These are phyloP conservation scores for Echinarachnius parma DNA, from an alignment of 53 echinoderm and acorn worm genomes.

Conservation along the genomic window DNA sequence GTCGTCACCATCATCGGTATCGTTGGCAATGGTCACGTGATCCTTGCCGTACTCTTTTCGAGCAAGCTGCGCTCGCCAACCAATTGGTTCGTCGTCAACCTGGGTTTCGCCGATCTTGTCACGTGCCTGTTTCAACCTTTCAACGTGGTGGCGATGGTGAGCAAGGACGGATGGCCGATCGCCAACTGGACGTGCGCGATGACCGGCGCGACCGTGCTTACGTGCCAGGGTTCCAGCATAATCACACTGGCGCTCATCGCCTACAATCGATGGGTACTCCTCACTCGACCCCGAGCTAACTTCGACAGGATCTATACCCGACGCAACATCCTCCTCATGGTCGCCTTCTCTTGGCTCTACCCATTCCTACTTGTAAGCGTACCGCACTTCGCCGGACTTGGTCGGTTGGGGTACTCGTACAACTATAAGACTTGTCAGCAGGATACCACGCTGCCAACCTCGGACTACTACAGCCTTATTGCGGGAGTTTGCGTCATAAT, in stretches of 20 bases:
- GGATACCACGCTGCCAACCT: conserved; percentile 22
- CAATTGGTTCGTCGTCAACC: conserved; percentile 66
- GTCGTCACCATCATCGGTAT: conserved; percentile 42
- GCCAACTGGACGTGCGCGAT: conserved; percentile 52
- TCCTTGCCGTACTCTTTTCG: conserved; percentile 61
- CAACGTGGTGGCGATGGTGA: conserved; percentile 21
- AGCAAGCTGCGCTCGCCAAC: conserved; percentile 57
- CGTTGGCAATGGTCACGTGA: conserved; percentile 54
- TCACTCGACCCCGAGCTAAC: conserved; percentile 43
- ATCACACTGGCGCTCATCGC: conserved; percentile 62
- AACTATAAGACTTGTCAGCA: conserved; percentile 59
- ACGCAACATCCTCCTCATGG: conserved; percentile 39
- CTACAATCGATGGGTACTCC: conserved; percentile 49
- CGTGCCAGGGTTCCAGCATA: conserved; percentile 57
- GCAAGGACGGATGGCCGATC: conserved; percentile 53
- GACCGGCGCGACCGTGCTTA: conserved; percentile 40
- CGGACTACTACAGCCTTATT: conserved; percentile 50
- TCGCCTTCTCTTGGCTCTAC: conserved; percentile 52
- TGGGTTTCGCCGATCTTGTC: conserved; percentile 55
- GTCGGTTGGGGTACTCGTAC: conserved; percentile 61
- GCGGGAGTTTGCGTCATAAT: conserved; percentile 43
- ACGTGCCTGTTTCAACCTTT: conserved; percentile 43
- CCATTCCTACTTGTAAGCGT: conserved; percentile 43
- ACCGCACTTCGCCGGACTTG: conserved; percentile 52
- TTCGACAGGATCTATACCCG: conserved; percentile 46